Conservation (phyloP, 2,797 vertebrate species). For the Pampus argenteus region DNA sequence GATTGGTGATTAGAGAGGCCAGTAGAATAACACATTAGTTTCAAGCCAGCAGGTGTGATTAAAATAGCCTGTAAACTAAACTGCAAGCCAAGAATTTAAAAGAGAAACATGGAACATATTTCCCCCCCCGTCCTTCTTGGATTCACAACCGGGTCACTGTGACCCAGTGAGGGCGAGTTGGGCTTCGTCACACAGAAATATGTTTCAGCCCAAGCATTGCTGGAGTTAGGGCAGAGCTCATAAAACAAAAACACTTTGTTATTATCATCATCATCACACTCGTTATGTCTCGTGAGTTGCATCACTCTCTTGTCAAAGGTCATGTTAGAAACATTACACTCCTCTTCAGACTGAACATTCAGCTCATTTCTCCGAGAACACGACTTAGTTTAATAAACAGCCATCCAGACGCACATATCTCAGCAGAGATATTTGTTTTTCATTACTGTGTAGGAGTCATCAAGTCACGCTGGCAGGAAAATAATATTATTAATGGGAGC, state of each 20-base stretch:
- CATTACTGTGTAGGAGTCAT: slow-evolving; percentile 69
- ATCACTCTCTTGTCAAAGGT: slow-evolving; percentile 55
- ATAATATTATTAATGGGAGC: slow-evolving; percentile 82
- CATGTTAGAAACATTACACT: slow-evolving; percentile 26
- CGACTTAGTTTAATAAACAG: slow-evolving; percentile 64
- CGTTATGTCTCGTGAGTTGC: slow-evolving; percentile 44
- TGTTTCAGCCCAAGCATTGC: slow-evolving; percentile 25
- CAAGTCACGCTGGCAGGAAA: slow-evolving; percentile 66
- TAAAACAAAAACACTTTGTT: slow-evolving; percentile 53
- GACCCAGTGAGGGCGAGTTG: slow-evolving; percentile 40
- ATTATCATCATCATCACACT: slow-evolving; percentile 29
- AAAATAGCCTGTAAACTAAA: slow-evolving; percentile 20
- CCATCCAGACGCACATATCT: slow-evolving; percentile 40
- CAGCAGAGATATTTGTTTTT: slow-evolving; percentile 72
- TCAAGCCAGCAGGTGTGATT: slow-evolving; percentile 4
- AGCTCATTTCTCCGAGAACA: slow-evolving; percentile 51
- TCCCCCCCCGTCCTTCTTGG: slow-evolving; percentile 29
- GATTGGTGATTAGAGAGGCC: slow-evolving; percentile 25
- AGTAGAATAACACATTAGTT: slow-evolving; percentile 33
- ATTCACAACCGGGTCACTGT: slow-evolving; percentile 47
- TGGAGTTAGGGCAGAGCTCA: slow-evolving; percentile 24
- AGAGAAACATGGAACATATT: slow-evolving; percentile 39
- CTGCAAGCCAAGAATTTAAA: slow-evolving; percentile 15
- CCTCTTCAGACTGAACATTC: slow-evolving; percentile 31
- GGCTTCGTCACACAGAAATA: slow-evolving; percentile 42